Evolutionary conservation across 2,797 vertebrate species (phyloP).

Genomic region (Chaenodraco wilsoni): DNA sequence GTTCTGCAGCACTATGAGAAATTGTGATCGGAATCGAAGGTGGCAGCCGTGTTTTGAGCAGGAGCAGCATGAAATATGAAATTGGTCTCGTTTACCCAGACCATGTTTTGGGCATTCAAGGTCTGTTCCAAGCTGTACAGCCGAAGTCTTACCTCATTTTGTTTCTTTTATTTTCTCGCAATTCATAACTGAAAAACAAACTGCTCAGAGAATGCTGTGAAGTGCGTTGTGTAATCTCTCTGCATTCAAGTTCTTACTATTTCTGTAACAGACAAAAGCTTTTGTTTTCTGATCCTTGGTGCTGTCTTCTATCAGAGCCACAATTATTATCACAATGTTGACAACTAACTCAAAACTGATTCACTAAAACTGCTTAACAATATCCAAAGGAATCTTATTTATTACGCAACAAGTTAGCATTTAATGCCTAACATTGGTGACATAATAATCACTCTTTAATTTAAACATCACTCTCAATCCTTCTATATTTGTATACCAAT

Average conservation of each 20-base stretch:
- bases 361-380: not conserved
- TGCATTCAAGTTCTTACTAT: not conserved
- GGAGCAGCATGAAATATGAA: not conserved
- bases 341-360: not conserved
- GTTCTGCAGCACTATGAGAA: not conserved
- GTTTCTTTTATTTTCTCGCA: not conserved
- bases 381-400: not conserved
- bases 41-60: not conserved
- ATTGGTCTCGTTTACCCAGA: not conserved
- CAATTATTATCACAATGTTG: not conserved
- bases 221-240: not conserved
- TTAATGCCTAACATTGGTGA: not conserved
- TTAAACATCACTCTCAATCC: too few species aligned
- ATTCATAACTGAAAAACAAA: not conserved
- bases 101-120: not conserved
- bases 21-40: not conserved
- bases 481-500: too few species aligned
- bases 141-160: not conserved
- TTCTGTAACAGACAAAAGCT: conserved; percentile 4
- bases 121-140: not conserved
- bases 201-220: conserved; percentile 3
- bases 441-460: not conserved
- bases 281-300: too few species aligned
- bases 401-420: too few species aligned
- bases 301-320: not conserved